Base-by-base conservation (phyloP, 2,113 vertebrate species). In the Prunella himalayana region DNA sequence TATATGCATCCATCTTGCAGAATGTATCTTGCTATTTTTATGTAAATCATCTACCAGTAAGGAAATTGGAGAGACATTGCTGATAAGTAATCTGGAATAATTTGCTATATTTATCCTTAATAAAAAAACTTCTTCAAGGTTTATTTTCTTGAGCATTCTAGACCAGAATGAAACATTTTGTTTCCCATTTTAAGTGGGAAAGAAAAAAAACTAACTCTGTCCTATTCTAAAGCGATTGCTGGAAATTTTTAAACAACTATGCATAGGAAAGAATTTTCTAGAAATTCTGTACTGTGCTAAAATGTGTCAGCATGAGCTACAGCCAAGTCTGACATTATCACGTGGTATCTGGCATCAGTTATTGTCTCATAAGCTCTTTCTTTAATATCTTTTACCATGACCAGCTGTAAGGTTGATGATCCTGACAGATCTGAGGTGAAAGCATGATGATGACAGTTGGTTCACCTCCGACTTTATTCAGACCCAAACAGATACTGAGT, bases 401-500 rank as follows among this genome's bases (percentile, higher is more conserved):
- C 15, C 70, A 71, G 1, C 10, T 45, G 21, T 30, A 35, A 77
- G 31, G 19, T 59, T 66, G 28, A 47, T n/a, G 15, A 56, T 82
- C 20, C 24, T 61, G 65, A 53, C 19, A 88, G 60, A 76, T 56
- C 39, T 24, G 80, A 14, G 11, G 35, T 81, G 57, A 88, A 90
- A 81, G 15, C 33, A 54, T 80, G 83, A 44, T 63, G 3, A 18
- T 49, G 17, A 33, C 28, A 68, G 19, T 64, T 16, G 15, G 47
- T 90, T 94, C 56, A 42, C 25, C 15, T 72, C 31, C 12, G 53
- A n/a, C 14, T 35, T 50, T 30, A 18, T 92, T 80, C 79, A 82
- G 44, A 39, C 4, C 33, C 28, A 42, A 30, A 17, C 0, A 41
- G 37, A 27, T 78, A 19, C 0, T 69, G 27, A 72, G 28, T 18